A percentile compares a stretch with the other conserved stretches of the same genome.
These are phyloP conservation scores for Heliconius hewitsoni DNA, from an alignment of 1,140 invertebrate genomes.

Conservation along the genomic window DNA sequence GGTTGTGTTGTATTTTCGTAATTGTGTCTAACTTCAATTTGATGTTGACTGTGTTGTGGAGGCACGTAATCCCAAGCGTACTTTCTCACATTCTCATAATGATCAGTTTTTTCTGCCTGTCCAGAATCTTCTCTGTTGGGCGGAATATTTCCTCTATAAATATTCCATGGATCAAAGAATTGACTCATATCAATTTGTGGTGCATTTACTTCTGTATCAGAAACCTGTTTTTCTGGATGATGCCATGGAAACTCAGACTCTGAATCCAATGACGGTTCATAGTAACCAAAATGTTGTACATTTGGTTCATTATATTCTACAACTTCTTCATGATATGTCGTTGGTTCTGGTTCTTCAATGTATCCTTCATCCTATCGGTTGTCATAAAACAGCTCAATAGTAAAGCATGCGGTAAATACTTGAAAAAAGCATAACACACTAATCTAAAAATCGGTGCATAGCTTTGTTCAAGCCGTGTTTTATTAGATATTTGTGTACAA, in stretches of 20 bases:
- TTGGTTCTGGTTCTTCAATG: conserved; percentile 55
- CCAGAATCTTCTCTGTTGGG: conserved; percentile 39
- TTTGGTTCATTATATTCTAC: conserved; percentile 41
- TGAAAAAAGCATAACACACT: conserved; percentile 71
- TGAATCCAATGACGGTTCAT: conserved; percentile 63
- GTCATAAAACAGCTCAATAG: conserved; percentile 67
- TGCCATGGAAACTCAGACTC: conserved; percentile 79
- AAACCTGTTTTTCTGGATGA: conserved; percentile 56
- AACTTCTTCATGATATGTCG: conserved; percentile 49
- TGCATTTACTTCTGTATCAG: conserved; percentile 42
- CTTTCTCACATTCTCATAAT: conserved; percentile 59
- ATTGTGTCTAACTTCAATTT: conserved; percentile 14
- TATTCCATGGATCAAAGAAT: conserved; percentile 83
- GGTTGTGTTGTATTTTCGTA: conserved; percentile 16
- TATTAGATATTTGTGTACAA: conserved; percentile 48
- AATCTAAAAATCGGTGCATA: conserved; percentile 52
- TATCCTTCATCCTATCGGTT: conserved; percentile 64
- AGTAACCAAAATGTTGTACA: conserved; percentile 44
- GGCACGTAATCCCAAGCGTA: conserved; percentile 60
- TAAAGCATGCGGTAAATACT: conserved; percentile 65
- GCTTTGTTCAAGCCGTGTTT: conserved; percentile 69
- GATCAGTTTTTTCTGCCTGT: conserved; percentile 41
- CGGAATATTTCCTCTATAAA: conserved; percentile 72
- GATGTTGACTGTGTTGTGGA: conserved; percentile 34
- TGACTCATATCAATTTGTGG: conserved; percentile 70